These are phyloP conservation scores for Pachyseris speciosa DNA, from an alignment of 64 coral and sea anemone species.

Conservation along the genomic window DNA sequence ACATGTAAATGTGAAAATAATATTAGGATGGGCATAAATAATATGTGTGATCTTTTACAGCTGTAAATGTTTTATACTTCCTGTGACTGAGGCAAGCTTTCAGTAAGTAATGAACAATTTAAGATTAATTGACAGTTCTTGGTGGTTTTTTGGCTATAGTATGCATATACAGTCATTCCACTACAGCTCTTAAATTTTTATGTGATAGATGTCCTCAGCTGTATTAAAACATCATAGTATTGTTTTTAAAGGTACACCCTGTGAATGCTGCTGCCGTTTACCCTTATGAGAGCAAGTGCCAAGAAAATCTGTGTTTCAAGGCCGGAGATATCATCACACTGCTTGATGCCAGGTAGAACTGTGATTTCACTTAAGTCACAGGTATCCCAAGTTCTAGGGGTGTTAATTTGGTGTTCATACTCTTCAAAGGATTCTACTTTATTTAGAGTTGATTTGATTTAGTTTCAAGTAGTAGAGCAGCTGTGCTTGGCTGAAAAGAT, in stretches of 20 bases:
- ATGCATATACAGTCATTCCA: too few relatives aligned
- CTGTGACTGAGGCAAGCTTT: too few relatives aligned
- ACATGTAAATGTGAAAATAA: not conserved
- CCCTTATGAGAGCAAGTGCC: conserved; percentile 78
- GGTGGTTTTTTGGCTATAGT: not conserved
- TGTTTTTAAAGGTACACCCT: conserved; percentile 63
- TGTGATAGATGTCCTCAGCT: too few relatives aligned
- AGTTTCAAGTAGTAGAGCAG: not conserved
- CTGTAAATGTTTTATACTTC: too few relatives aligned
- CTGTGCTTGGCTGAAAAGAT: too few relatives aligned
- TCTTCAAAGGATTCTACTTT: not conserved
- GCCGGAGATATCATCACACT: conserved; percentile 82
- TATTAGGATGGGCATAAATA: too few relatives aligned
- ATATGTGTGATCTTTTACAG: too few relatives aligned
- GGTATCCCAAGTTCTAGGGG: not conserved
- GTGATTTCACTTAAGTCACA: not conserved
- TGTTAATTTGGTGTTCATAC: not conserved
- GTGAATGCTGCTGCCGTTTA: conserved; percentile 56
- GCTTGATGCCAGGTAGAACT: conserved; percentile 79
- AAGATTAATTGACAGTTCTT: not conserved
- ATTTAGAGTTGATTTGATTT: not conserved
- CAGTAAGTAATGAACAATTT: too few relatives aligned
- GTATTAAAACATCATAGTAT: too few relatives aligned
- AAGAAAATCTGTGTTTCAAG: conserved; percentile 71
- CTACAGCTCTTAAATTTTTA: too few relatives aligned